These are phyloP conservation scores for Tretioscincus oriximinensis DNA, from an alignment of 2,113 vertebrate species.

Conservation along the genomic window DNA sequence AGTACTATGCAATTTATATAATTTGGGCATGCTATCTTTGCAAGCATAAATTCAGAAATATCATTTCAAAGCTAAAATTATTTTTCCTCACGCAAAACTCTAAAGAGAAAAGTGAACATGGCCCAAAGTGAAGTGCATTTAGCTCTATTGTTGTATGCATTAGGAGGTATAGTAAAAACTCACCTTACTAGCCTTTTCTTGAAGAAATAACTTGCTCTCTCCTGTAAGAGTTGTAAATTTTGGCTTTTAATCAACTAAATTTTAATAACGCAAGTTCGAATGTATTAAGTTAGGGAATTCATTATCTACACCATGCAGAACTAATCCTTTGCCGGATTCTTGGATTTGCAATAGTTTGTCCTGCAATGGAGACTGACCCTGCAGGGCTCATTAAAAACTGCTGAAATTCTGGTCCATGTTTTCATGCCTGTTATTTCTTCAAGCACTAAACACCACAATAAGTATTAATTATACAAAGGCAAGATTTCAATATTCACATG, in stretches of 20 bases:
- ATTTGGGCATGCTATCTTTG: neutral
- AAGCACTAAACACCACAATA: neutral
- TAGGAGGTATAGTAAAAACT: neutral
- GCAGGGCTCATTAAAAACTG: neutral
- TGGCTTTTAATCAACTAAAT: too few species aligned
- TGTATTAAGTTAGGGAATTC: too few species aligned
- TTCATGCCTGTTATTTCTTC: neutral
- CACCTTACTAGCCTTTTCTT: neutral
- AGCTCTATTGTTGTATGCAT: neutral
- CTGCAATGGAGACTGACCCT: neutral
- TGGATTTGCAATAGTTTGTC: neutral
- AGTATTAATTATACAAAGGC: neutral
- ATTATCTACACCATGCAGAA: too few species aligned
- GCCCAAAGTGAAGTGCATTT: neutral
- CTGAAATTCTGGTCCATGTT: too few species aligned
- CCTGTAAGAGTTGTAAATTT: neutral
- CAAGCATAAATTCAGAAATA: neutral
- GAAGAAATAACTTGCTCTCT: neutral
- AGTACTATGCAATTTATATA: neutral
- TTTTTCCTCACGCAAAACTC: neutral
- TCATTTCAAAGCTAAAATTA: neutral
- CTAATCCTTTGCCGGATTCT: too few species aligned
- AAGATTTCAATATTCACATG: conserved; percentile 35
- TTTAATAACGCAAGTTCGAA: too few species aligned
- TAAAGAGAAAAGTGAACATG: neutral